Base-by-base conservation (phyloP, 2,888 invertebrate species). In the Coelogynopora nodosa region DNA sequence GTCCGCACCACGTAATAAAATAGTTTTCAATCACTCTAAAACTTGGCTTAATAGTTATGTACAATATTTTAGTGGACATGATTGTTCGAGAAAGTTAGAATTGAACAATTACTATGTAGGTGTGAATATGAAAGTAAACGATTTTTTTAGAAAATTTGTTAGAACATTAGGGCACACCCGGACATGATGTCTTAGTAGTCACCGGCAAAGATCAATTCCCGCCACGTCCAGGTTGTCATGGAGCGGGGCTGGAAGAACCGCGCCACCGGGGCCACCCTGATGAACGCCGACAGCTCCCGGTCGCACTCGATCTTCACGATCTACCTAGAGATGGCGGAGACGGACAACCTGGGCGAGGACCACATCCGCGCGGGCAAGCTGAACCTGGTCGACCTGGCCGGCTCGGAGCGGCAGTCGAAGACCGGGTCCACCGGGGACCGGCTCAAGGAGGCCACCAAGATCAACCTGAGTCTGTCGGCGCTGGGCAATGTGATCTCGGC, bases 401-500 rank as follows among this genome's bases (percentile, higher is more conserved):
- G 96, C 1, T 95, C 95, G 30, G 96, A 97, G 90, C 92, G 96
- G 87, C 96, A 96, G 91, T 94, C 94, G 0, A 95, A 96, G 91
- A 94, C 94, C 88, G 94, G 94, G n/a, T 95, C 96, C 0, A 94
- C 95, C 2, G 96, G 96, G 0, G 95, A 95, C 88, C 93, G 96
- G 18, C 92, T 96, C 30, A 96, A 95, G 90, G 96, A 96, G 92
- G 96, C 96, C 0, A 95, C 95, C 0, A 96, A 96, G 92, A 96
- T 96, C 87, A 96, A 96, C 92, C 92, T 96, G 84, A 96, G 95
- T 0, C 92, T 96, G 30, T 96, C 96, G 13, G 96, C 96, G 0
- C 92, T 96, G 83, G 96, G 95, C 0, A 96, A 96, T 91, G 96
- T 96, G 0, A 96, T 96, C 88, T 96, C 96, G 0, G 96, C 96